Percentiles rank a stretch among this genome's conserved stretches.
phyloP scores from a whole-genome alignment of 2,797 vertebrate species.

The Eupleurogrammus muticus region DNA sequence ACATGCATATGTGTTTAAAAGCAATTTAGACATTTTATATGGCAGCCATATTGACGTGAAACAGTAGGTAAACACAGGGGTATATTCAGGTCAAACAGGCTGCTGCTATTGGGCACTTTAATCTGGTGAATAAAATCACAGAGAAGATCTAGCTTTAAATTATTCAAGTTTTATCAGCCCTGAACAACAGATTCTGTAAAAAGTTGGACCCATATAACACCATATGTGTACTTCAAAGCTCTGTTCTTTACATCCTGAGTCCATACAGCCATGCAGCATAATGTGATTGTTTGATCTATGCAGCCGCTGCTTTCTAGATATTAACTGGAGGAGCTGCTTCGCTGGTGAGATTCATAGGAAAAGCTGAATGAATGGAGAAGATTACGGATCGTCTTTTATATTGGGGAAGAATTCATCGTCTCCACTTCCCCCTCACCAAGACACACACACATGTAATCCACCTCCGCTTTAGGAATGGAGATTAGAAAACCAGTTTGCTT shows the following conservation, averaged over 20 bases:
- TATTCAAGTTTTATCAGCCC: background rate
- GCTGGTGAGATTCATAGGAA: slow-evolving; percentile 47
- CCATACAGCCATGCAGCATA: slow-evolving; percentile 18
- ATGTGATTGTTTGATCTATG: slow-evolving; percentile 58
- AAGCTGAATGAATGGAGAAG: slow-evolving; percentile 59
- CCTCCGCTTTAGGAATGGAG: slow-evolving; percentile 66
- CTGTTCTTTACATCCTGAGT: slow-evolving; percentile 1
- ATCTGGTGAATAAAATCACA: too few relatives aligned
- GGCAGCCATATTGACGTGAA: too few relatives aligned
- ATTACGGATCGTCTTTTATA: slow-evolving; percentile 71
- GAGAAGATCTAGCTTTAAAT: too few relatives aligned
- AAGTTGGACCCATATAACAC: slow-evolving; percentile 1
- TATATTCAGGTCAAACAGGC: too few relatives aligned
- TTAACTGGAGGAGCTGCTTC: slow-evolving; percentile 39
- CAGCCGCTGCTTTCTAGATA: background rate
- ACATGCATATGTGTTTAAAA: too few relatives aligned
- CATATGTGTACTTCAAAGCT: slow-evolving; percentile 16
- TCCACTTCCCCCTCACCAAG: slow-evolving; percentile 60
- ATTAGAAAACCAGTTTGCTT: slow-evolving; percentile 62
- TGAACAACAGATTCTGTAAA: background rate
- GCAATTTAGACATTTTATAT: too few relatives aligned
- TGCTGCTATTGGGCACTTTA: too few relatives aligned
- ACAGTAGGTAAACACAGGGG: too few relatives aligned
- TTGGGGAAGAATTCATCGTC: slow-evolving; percentile 70
- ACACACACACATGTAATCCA: slow-evolving; percentile 60